Evolutionary conservation across 2,888 invertebrate species (phyloP), one percentile per base, ranked within the genome.

Genomic region (Hirtodrosophila trivittata): DNA sequence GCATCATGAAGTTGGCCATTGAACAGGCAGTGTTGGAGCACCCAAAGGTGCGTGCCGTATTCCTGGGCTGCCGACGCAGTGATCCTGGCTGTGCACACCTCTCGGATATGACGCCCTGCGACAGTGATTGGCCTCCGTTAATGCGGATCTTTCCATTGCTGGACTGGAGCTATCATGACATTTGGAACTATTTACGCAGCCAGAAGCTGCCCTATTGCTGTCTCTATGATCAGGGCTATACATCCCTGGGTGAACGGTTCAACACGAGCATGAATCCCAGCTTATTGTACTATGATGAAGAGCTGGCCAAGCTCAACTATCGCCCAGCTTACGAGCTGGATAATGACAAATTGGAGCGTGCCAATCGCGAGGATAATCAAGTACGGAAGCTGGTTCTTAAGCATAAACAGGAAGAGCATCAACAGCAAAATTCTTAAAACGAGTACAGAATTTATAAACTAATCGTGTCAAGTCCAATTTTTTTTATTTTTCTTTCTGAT

Each of bases 221-320:
- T 39, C 92, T 99, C 0, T 99, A 99, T 88, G 96, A 98, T 90
- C 91, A 92, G 88, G 98, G 98, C 28, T 97, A 95, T 89, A 97
- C 97, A 0, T 98, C 97, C 30, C 92, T 98, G 75, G 97, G 97
- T 32, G 95, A 95, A 85, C 92, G 93, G 57, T 91, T 93, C 42
- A 96, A 96, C 90, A 97, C 97, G 0, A 89, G 92, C 49, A 94
- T 93, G 0, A 97, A 98, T 91, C 95, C 95, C 0, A 91, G 93
- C 9, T 90, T 97, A 43, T 91, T 92, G 32, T 92, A 90, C 72
- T 90, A 89, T 14, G 92, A 93, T 80, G 58, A 81, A 1, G 81
- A 68, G 32, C 89, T 88, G 84, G 93, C 90, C 25, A 88, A 86
- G 66, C 89, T 89, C 57, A 63, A 51, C 16, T 96, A 95, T 90